Percentiles rank a stretch among this genome's conserved stretches.
phyloP scores from a whole-genome alignment of 2,888 invertebrate species.

The Noctua pronuba region DNA sequence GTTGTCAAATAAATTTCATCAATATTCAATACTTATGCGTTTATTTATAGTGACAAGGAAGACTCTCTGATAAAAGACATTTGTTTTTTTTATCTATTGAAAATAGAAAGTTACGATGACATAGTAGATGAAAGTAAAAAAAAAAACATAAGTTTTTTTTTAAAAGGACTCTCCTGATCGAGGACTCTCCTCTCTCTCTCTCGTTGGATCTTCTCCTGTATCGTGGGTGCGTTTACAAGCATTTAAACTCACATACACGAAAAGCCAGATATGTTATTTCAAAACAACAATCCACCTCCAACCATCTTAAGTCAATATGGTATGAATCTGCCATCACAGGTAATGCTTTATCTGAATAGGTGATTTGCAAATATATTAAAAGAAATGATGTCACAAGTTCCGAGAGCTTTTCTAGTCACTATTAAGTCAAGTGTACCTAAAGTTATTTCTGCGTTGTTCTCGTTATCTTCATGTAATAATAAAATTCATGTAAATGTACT shows the following conservation, averaged over 20 bases:
- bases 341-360: background rate
- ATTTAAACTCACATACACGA: background rate
- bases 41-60: background rate
- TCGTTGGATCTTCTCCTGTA: too few species aligned
- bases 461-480: slow-evolving; percentile 40
- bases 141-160: too few species aligned
- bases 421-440: slow-evolving; percentile 14
- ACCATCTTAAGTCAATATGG: background rate
- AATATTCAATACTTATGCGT: background rate
- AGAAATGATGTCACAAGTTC: background rate
- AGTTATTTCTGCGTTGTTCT: slow-evolving; percentile 31
- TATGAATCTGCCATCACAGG: background rate
- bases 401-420: slow-evolving; percentile 12
- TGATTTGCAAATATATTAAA: background rate
- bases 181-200: too few species aligned
- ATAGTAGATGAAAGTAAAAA: too few species aligned
- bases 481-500: slow-evolving; percentile 29
- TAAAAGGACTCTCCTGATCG: too few species aligned
- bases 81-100: background rate
- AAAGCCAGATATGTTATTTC: background rate
- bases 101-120: background rate
- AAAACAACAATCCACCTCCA: background rate
- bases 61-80: background rate
- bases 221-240: background rate
- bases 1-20: background rate